These are phyloP conservation scores for Buphagus erythrorhynchus DNA, from an alignment of 2,797 vertebrate genomes.

Conservation along the genomic window DNA sequence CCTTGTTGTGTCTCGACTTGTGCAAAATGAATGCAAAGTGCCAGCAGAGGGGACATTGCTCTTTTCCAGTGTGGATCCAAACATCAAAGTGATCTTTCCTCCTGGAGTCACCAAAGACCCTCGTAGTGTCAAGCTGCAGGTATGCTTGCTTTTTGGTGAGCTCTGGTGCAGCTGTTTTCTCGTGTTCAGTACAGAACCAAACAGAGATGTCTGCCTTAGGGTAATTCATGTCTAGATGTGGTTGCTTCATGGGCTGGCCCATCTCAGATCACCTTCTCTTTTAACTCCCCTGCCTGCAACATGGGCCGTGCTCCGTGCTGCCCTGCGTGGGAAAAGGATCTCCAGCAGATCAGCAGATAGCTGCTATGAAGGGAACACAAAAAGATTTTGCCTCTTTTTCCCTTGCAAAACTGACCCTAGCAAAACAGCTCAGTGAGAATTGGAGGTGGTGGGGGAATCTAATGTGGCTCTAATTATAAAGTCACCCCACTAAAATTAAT, in stretches of 20 bases:
- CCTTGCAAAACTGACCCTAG: not conserved
- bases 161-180: not conserved
- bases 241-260: not conserved
- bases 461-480: not conserved
- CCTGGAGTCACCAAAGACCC: constrained; percentile 83
- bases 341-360: not conserved
- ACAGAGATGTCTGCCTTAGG: not conserved
- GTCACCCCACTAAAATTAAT: not conserved
- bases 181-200: not conserved
- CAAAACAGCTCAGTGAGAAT: not conserved
- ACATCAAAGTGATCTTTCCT: constrained; percentile 90
- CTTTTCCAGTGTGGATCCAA: constrained; percentile 85
- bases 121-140: constrained; percentile 89
- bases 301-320: not conserved
- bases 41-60: constrained; percentile 84
- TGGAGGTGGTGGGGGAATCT: not conserved
- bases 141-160: constrained; percentile 20
- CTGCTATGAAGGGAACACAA: not conserved
- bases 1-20: constrained; percentile 86
- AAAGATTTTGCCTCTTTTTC: not conserved
- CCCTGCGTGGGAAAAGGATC: not conserved
- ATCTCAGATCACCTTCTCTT: not conserved
- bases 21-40: constrained; percentile 86
- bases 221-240: accelerated
- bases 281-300: not conserved